These are phyloP conservation scores for Brachynemurus nebulosus DNA, from an alignment of 2,888 invertebrate species.

Conservation along the genomic window DNA sequence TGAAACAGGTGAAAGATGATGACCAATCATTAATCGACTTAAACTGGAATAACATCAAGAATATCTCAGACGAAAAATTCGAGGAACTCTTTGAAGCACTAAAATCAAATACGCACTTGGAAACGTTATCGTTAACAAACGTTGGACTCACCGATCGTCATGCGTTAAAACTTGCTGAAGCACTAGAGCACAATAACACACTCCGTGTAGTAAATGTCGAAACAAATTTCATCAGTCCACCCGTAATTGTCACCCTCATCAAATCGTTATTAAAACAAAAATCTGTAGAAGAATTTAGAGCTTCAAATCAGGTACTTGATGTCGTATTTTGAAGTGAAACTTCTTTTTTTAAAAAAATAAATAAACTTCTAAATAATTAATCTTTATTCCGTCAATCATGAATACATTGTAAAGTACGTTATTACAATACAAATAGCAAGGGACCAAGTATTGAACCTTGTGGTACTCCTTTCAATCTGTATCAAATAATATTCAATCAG, in stretches of 20 bases:
- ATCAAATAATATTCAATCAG: no score
- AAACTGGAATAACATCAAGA: conserved; percentile 99
- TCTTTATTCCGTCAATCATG: no score
- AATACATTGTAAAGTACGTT: no score
- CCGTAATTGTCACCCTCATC: conserved; percentile 72
- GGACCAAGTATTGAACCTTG: no score
- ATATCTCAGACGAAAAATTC: conserved; percentile 92
- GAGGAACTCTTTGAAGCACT: conserved; percentile 77
- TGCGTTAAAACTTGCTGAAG: conserved; percentile 68
- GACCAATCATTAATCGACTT: conserved; percentile 77
- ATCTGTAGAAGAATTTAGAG: conserved; percentile 86
- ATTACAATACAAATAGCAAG: no score
- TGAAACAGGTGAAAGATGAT: conserved; percentile 80
- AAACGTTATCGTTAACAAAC: conserved; percentile 85
- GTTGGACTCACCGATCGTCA: conserved; percentile 84
- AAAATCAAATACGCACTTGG: conserved; percentile 79
- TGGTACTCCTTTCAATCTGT: no score
- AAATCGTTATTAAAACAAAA: conserved; percentile 75
- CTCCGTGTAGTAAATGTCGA: conserved; percentile 82
- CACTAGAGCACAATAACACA: conserved; percentile 64
- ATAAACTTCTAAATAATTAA: no score
- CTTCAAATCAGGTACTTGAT: conserved; percentile 84
- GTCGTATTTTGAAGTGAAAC: no score
- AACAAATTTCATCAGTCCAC: conserved; percentile 93
- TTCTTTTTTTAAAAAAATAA: no score